Percentiles rank a stretch among this genome's conserved stretches.
Conservation (phyloP, 2,797 vertebrate genomes). For the Setipinna tenuifilis region DNA sequence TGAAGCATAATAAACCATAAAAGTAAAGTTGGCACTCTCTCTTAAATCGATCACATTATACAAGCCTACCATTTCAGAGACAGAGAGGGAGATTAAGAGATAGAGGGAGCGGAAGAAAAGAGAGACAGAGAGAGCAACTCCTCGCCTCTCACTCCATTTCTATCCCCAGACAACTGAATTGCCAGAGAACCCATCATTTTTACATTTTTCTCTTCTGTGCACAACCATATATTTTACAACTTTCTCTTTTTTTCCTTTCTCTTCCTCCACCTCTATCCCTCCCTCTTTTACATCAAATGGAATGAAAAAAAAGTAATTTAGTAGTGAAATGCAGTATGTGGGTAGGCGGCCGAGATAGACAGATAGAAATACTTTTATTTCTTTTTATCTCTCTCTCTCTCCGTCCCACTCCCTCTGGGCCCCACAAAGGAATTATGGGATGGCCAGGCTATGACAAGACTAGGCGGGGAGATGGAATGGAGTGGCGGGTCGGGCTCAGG, state of each 20-base stretch:
- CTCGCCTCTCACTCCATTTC: constrained; percentile 17
- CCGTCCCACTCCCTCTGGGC: constrained; percentile 41
- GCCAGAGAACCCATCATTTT: constrained; percentile 61
- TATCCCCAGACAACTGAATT: constrained; percentile 40
- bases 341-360: constrained; percentile 45
- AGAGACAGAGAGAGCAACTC: not conserved
- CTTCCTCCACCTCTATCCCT: constrained; percentile 51
- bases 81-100: not conserved
- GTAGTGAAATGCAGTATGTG: constrained; percentile 64
- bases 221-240: constrained; percentile 52
- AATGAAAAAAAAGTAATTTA: constrained; percentile 73
- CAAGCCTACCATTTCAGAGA: constrained; percentile 38
- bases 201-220: constrained; percentile 61
- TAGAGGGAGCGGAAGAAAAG: not conserved
- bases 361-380: constrained; percentile 69
- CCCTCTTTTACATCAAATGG: constrained; percentile 42
- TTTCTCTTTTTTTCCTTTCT: constrained; percentile 66
- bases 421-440: constrained; percentile 52
- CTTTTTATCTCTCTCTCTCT: not conserved
- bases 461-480: constrained; percentile 18
- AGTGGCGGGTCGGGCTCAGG: constrained; percentile 8
- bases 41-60: constrained; percentile 47
- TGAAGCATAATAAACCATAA: constrained; percentile 28
- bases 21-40: constrained; percentile 26
- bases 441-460: constrained; percentile 60